Evolutionary conservation across 2,113 vertebrate species (phyloP), one percentile per base, ranked within the genome.

Genomic region (Colossoma macropomum): DNA sequence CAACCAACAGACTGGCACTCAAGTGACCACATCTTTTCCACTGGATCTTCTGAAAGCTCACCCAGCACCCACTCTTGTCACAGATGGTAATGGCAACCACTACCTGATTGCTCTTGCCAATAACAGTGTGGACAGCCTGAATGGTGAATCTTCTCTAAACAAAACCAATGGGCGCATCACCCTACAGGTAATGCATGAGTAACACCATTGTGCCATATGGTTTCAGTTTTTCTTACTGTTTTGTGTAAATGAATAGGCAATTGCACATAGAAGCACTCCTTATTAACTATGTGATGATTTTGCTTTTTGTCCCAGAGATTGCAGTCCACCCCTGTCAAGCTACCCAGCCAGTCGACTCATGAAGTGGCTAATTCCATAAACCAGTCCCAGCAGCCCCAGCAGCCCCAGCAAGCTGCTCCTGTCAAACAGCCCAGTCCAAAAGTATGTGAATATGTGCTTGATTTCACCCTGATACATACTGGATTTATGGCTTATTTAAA

Each of bases 31-130:
- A 72, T 91, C 94, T 84, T 90, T 94, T 72, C 92, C 94, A 50
- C 82, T 94, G 81, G 92, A 96, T 91, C 92, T 96, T 84, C 92
- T 96, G 72, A 96, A 96, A 90, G 92, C 95, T 23, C 89, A 92
- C 5, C 82, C 94, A 19, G 89, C 96, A 0, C 95, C 97, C 0
- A 92, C 96, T 12, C 92, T 97, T 87, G 91, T 97, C 90, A 96
- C 95, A 0, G 96, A 97, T 89, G 93, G 94, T 89, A 95, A 96
- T 59, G 97, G 97, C 85, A 96, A 96, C 92, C 97, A 97, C 93
- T 95, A 98, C 80, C 92, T 98, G 88, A 97, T 99, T 83, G 95
- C 97, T 0, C 92, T 98, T 89, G 96, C 96, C 94, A 96, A 94
- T 88, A 94, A 93, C 86, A 86, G 87, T 10, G 0, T 92, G 0